Percentiles rank a stretch among this genome's conserved stretches.
Conservation (phyloP, 2,797 vertebrate genomes). For the Trematomus bernacchii region DNA sequence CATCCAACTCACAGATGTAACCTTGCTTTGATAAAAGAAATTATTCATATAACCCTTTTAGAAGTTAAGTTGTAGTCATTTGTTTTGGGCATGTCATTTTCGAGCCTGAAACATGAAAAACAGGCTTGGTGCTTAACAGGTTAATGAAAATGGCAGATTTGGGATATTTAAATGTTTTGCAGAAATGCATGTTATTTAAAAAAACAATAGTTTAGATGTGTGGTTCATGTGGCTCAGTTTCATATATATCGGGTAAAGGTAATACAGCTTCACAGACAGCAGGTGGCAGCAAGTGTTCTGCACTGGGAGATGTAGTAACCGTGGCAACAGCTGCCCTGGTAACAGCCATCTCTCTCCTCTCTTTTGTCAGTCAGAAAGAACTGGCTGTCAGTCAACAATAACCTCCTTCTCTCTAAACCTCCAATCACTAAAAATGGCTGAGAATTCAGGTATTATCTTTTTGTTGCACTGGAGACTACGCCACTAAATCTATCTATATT, state of each 20-base stretch:
- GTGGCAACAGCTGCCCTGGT: constrained; percentile 85
- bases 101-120: too few species aligned
- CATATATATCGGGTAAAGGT: constrained; percentile 23
- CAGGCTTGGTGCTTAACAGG: too few species aligned
- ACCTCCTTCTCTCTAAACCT: constrained; percentile 52
- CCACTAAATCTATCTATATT: neutral
- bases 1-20: too few species aligned
- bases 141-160: too few species aligned
- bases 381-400: constrained; percentile 83
- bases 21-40: too few species aligned
- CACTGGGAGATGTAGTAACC: constrained; percentile 78
- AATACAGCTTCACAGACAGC: constrained; percentile 68
- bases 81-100: too few species aligned
- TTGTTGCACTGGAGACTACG: neutral
- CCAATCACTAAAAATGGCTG: constrained; percentile 34
- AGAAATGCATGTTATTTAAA: too few species aligned
- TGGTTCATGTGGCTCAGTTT: too few species aligned
- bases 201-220: too few species aligned
- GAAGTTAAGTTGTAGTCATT: too few species aligned
- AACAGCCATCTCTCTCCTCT: constrained; percentile 81
- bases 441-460: constrained; percentile 1
- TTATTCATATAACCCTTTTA: too few species aligned
- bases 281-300: constrained; percentile 77
- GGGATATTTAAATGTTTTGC: too few species aligned
- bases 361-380: constrained; percentile 84